Evolutionary conservation across 2,797 vertebrate genomes (phyloP).

Genomic region (Tachyglossus aculeatus): DNA sequence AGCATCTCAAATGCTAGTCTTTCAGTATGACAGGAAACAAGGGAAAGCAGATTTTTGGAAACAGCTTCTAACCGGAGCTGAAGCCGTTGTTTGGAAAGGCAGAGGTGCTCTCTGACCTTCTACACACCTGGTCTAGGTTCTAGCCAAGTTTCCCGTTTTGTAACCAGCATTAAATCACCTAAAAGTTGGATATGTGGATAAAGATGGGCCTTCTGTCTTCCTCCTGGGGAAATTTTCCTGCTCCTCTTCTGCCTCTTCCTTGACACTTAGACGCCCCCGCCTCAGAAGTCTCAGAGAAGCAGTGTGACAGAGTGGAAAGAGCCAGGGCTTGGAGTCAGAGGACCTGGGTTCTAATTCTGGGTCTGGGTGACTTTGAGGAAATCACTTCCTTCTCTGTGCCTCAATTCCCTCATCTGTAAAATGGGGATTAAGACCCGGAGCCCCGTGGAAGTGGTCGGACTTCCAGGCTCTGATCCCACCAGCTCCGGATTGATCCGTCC

Average conservation of each 20-base stretch:
- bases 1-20: constrained; percentile 34
- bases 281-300: constrained; percentile 2
- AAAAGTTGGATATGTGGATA: constrained; percentile 40
- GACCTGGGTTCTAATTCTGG: too few species aligned
- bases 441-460: neutral
- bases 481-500: constrained; percentile 22
- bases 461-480: neutral
- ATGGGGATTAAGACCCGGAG: too few species aligned
- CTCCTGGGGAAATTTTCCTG: constrained; percentile 31
- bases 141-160: constrained; percentile 54
- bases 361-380: too few species aligned
- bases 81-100: constrained; percentile 39
- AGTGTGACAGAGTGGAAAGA: neutral
- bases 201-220: constrained; percentile 47
- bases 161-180: constrained; percentile 42
- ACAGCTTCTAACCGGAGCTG: constrained; percentile 4
- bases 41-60: constrained; percentile 24
- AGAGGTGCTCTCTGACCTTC: constrained; percentile 27
- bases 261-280: neutral
- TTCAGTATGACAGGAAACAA: constrained; percentile 55
- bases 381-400: too few species aligned
- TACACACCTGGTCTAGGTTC: constrained; percentile 35
- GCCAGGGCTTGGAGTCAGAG: too few species aligned
- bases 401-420: too few species aligned
- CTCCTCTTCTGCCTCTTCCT: constrained; percentile 26